Conservation (phyloP, 2,797 vertebrate species). For the Danio aesculapii region DNA sequence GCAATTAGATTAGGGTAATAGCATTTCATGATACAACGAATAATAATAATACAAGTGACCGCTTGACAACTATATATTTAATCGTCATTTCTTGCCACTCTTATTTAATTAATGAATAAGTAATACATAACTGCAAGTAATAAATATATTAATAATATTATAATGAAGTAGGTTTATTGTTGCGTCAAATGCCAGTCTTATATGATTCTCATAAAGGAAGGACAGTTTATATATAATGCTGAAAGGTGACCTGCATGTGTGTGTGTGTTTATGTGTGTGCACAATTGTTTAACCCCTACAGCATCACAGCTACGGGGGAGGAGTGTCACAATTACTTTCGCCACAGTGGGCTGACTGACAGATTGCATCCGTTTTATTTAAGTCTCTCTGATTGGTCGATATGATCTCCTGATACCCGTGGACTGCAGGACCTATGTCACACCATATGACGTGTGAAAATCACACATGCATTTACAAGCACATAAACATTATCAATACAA, state of each 20-base stretch:
- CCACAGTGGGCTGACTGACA: conserved; percentile 50
- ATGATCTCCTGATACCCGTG: conserved; percentile 56
- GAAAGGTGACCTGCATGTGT: background rate
- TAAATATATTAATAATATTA: too few relatives aligned
- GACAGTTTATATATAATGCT: conserved; percentile 6
- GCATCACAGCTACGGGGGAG: conserved; percentile 13
- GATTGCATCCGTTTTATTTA: conserved; percentile 31
- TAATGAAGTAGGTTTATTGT: too few relatives aligned
- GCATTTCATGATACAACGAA: too few relatives aligned
- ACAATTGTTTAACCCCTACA: conserved; percentile 44
- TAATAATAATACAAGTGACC: too few relatives aligned
- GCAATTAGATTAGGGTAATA: too few relatives aligned
- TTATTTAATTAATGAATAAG: background rate
- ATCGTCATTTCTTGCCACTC: background rate
- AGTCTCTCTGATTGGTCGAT: conserved; percentile 54
- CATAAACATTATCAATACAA: conserved; percentile 42
- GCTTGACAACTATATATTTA: too few relatives aligned
- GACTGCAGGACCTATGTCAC: conserved; percentile 45
- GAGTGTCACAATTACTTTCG: background rate
- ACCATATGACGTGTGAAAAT: conserved; percentile 58
- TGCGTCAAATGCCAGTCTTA: background rate
- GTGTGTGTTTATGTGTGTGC: conserved; percentile 4
- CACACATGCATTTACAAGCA: conserved; percentile 21
- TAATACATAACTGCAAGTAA: too few relatives aligned
- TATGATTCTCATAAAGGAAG: background rate